Conservation (phyloP, 2,797 vertebrate genomes). For the Oceanodroma leucorhoa region DNA sequence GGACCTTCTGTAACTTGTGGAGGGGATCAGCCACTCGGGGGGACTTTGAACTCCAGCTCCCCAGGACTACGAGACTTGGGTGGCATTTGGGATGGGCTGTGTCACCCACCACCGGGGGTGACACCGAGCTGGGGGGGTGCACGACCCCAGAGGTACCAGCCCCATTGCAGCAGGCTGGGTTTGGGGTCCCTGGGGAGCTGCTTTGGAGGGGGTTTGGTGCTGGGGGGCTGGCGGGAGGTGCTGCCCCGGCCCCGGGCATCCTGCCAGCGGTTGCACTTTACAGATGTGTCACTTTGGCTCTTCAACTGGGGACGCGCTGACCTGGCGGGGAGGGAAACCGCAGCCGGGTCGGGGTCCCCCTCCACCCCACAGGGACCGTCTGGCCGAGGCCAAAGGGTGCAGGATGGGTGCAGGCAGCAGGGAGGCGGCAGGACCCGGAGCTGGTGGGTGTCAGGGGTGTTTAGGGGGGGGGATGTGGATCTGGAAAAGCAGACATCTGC, state of each 20-base stretch:
- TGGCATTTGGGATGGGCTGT: neutral
- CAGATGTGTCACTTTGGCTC: neutral
- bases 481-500: neutral
- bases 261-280: neutral
- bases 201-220: neutral
- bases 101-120: neutral
- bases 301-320: accelerated
- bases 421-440: neutral
- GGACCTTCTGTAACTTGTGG: constrained; percentile 69
- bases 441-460: neutral
- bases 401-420: neutral
- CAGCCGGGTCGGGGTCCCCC: accelerated
- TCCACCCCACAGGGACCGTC: neutral
- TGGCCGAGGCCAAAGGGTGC: neutral
- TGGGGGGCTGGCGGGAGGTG: neutral
- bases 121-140: neutral
- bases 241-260: neutral
- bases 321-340: neutral
- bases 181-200: neutral
- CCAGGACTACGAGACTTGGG: accelerated
- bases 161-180: neutral
- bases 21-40: constrained; percentile 1
- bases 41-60: constrained; percentile 9
- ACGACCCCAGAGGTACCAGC: neutral
- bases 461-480: accelerated